Conservation (phyloP, 2,113 vertebrate species). For the Carassius gibelio region DNA sequence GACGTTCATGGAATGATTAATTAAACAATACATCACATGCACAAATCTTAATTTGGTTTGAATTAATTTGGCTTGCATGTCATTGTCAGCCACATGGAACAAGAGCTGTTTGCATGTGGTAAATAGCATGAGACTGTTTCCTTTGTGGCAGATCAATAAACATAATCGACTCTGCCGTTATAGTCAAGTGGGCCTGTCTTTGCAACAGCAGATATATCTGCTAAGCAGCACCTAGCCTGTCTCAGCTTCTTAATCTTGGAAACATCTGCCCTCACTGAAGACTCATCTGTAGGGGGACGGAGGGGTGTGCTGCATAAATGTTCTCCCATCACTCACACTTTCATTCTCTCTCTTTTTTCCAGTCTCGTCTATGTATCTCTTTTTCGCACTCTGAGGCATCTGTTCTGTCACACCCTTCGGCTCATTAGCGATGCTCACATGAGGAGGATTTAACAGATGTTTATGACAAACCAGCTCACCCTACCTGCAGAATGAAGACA, state of each 20-base stretch:
- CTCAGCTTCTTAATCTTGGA: conserved; percentile 43
- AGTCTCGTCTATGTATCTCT: conserved; percentile 31
- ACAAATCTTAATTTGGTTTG: not conserved
- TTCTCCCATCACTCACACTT: not conserved
- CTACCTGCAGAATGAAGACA: conserved; percentile 46
- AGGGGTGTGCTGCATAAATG: not conserved
- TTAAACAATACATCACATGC: not conserved
- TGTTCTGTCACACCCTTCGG: conserved; percentile 32
- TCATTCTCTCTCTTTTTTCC: conserved; percentile 31
- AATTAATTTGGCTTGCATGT: not conserved
- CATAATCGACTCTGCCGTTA: conserved; percentile 31
- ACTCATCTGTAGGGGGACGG: conserved; percentile 25
- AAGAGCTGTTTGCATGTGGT: not conserved
- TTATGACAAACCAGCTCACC: conserved; percentile 45
- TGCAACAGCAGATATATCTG: conserved; percentile 45
- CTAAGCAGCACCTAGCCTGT: conserved; percentile 34
- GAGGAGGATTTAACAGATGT: conserved; percentile 54
- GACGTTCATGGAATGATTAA: conserved; percentile 20
- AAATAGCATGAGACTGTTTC: conserved; percentile 10
- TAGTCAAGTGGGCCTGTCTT: conserved; percentile 46
- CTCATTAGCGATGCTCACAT: conserved; percentile 47
- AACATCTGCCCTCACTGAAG: conserved; percentile 51
- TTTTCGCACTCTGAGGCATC: conserved; percentile 37
- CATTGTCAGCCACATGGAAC: not conserved
- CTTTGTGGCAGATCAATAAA: conserved; percentile 41